phyloP scores from a whole-genome alignment of 2,888 invertebrate species.

The Parnassius apollo region DNA sequence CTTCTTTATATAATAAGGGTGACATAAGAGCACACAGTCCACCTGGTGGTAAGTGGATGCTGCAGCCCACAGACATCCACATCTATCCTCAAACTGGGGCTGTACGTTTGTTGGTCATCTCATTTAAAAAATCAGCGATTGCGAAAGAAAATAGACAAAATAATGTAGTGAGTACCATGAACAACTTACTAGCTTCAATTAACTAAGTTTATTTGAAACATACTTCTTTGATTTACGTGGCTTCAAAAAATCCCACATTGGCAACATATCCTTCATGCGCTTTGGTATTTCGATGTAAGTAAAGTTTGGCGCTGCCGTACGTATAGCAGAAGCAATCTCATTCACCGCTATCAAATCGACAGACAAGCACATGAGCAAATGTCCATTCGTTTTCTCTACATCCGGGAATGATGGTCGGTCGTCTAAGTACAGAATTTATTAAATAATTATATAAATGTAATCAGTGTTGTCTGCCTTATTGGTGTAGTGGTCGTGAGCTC shows the following conservation, averaged over 20 bases:
- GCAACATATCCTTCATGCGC: conserved; percentile 31
- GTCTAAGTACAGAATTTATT: conserved; percentile 31
- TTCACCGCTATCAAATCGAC: conserved; percentile 46
- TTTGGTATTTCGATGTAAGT: conserved; percentile 39
- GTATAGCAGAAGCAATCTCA: conserved; percentile 38
- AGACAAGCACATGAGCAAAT: conserved; percentile 51
- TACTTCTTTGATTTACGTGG: conserved; percentile 9
- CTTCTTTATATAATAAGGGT: too few relatives aligned
- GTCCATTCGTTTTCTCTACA: conserved; percentile 46
- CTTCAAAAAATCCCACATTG: conserved; percentile 35
- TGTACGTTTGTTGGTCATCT: too few relatives aligned
- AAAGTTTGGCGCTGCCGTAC: conserved; percentile 37
- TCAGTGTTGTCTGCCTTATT: too few relatives aligned
- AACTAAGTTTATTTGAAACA: background rate
- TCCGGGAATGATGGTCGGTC: conserved; percentile 41
- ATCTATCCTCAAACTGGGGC: too few relatives aligned
- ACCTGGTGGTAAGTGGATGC: too few relatives aligned
- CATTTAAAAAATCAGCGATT: too few relatives aligned
- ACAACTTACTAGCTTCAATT: too few relatives aligned
- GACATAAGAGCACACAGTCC: too few relatives aligned
- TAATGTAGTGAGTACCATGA: too few relatives aligned
- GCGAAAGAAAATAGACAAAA: too few relatives aligned
- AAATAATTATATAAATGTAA: background rate
- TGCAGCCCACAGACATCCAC: too few relatives aligned
- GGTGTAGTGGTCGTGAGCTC: too few relatives aligned